These are phyloP conservation scores for Psophia crepitans DNA, from an alignment of 2,113 vertebrate species.

Conservation along the genomic window DNA sequence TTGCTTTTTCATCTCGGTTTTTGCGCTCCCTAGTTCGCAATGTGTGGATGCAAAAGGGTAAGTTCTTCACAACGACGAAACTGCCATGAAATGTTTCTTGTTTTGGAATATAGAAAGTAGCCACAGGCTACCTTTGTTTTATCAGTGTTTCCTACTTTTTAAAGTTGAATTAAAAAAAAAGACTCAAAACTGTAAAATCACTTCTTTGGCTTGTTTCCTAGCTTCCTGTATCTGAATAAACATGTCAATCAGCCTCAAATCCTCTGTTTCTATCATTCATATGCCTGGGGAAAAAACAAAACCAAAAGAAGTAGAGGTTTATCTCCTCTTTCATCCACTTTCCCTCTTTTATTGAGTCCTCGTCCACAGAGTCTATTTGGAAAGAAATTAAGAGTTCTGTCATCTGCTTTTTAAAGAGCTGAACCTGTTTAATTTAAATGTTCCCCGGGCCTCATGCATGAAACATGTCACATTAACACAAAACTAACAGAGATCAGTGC, in stretches of 20 bases:
- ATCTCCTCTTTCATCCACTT: background rate
- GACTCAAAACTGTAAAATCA: background rate
- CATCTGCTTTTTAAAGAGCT: constrained; percentile 6
- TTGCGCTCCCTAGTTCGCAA: background rate
- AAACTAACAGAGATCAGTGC: background rate
- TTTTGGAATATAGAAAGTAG: background rate
- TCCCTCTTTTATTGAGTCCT: background rate
- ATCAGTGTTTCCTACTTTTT: background rate
- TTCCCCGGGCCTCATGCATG: background rate
- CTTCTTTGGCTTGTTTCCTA: constrained; percentile 14
- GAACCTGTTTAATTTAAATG: constrained; percentile 11
- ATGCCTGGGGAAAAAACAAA: constrained; percentile 8
- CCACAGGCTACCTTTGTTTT: background rate
- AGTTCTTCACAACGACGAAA: background rate
- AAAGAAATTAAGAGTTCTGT: background rate
- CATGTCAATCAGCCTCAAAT: constrained; percentile 12
- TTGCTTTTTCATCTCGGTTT: background rate
- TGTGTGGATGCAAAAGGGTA: background rate
- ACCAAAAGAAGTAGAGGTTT: background rate
- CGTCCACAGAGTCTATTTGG: background rate
- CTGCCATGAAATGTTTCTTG: background rate
- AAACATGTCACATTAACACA: constrained; percentile 31
- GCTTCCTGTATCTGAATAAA: constrained; percentile 41
- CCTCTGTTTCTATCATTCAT: constrained; percentile 3
- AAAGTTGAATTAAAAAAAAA: background rate